phyloP scores from a whole-genome alignment of 2,113 vertebrate genomes.

The Emydocephalus ijimae region DNA sequence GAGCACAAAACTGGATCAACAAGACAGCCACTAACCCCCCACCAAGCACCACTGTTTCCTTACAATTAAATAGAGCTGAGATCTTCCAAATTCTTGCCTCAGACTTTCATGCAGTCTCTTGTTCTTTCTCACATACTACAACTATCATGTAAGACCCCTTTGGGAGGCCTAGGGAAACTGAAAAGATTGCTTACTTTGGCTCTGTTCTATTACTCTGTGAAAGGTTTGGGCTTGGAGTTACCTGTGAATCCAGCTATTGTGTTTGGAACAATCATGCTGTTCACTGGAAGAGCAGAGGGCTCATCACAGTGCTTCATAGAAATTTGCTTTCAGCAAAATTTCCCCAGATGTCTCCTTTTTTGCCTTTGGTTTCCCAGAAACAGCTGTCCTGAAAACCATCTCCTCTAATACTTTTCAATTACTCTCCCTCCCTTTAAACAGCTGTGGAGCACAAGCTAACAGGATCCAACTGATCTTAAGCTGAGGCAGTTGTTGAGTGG shows the following conservation, averaged over 20 bases:
- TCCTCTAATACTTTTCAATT: conserved; percentile 14
- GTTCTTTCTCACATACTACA: background rate
- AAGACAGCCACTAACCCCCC: background rate
- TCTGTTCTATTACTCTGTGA: background rate
- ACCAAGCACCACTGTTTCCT: background rate
- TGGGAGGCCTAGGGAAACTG: background rate
- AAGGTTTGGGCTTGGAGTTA: background rate
- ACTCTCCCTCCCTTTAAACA: conserved; percentile 51
- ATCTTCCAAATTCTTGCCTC: background rate
- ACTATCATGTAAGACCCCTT: background rate
- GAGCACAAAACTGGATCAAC: background rate
- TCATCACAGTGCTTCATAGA: background rate
- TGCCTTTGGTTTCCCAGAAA: conserved; percentile 22
- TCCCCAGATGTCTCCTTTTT: conserved; percentile 3
- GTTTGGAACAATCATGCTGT: background rate
- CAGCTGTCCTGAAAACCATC: conserved; percentile 53
- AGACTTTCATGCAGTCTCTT: background rate
- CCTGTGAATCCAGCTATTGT: background rate
- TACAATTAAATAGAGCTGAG: background rate
- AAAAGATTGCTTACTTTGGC: background rate
- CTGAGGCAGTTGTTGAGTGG: conserved; percentile 53
- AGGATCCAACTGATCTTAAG: conserved; percentile 26
- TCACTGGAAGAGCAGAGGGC: background rate
- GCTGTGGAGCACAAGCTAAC: conserved; percentile 55
- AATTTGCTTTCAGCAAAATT: background rate